phyloP scores from a whole-genome alignment of 2,113 vertebrate species.

The Deroptyus accipitrinus region DNA sequence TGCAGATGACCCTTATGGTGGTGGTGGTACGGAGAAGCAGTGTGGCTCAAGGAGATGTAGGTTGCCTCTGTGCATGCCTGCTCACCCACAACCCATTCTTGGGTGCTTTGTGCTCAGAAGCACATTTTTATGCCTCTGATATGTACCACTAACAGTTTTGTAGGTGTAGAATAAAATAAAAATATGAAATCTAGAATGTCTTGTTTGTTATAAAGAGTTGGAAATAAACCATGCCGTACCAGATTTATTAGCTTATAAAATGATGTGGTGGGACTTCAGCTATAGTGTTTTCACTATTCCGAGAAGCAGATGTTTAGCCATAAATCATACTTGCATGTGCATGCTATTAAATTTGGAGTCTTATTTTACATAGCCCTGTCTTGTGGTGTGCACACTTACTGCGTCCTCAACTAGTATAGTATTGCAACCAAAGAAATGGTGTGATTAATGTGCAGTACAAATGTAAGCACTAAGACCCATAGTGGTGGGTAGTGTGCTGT shows the following conservation, averaged over 20 bases:
- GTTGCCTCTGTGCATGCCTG: neutral
- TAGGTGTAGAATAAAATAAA: neutral
- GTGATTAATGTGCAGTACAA: neutral
- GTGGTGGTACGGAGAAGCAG: neutral
- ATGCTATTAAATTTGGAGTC: neutral
- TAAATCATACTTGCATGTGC: neutral
- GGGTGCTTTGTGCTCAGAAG: neutral
- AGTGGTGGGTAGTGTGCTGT: neutral
- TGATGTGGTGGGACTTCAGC: neutral
- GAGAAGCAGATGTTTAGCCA: neutral
- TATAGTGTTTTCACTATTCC: neutral
- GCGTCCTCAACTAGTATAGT: neutral
- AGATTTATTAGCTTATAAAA: neutral
- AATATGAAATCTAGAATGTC: neutral
- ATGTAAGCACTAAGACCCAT: neutral
- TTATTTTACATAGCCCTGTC: neutral
- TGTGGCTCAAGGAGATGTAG: fast-evolving
- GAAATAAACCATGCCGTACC: neutral
- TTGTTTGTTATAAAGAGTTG: neutral
- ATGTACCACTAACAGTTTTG: neutral
- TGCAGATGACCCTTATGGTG: neutral
- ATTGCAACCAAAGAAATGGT: neutral
- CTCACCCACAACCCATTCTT: neutral
- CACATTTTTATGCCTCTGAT: neutral
- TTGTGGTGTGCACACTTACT: neutral